These are phyloP conservation scores for Penaeus japonicus DNA, from an alignment of 1,140 invertebrate genomes.

Conservation along the genomic window DNA sequence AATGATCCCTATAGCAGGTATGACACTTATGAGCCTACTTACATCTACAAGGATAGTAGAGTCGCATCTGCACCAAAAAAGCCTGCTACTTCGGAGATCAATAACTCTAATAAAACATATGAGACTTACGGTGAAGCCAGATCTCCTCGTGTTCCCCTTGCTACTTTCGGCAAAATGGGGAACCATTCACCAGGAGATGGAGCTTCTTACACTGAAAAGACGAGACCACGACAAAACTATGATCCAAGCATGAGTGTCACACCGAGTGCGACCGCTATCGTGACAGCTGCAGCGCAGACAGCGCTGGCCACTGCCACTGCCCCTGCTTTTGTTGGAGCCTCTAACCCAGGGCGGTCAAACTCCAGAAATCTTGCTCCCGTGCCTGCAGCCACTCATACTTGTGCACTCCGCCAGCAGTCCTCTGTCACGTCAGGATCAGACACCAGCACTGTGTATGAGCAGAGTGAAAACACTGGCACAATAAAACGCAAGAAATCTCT, in stretches of 20 bases:
- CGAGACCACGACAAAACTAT: background rate
- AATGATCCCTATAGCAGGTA: conserved; percentile 29
- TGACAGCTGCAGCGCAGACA: conserved; percentile 32
- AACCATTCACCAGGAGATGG: conserved; percentile 9
- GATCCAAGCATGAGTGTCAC: background rate
- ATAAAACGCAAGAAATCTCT: conserved; percentile 52
- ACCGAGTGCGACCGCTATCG: conserved; percentile 2
- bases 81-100: background rate
- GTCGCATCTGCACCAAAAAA: background rate
- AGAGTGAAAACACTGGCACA: conserved; percentile 57
- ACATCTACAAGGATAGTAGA: conserved; percentile 21
- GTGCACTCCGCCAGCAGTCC: conserved; percentile 26
- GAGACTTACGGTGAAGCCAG: conserved; percentile 40
- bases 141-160: conserved; percentile 40
- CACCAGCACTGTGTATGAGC: conserved; percentile 50
- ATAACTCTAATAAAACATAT: conserved; percentile 29
- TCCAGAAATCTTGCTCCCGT: background rate
- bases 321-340: conserved; percentile 46
- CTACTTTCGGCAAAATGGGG: conserved; percentile 51
- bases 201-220: background rate
- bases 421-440: conserved; percentile 46
- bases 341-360: background rate
- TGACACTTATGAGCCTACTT: conserved; percentile 34
- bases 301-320: conserved; percentile 41
- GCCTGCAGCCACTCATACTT: conserved; percentile 14